A percentile compares a stretch with the other conserved stretches of the same genome.
These are phyloP conservation scores for Oreamnos americanus DNA, from an alignment of 2,113 vertebrate species.

Conservation along the genomic window DNA sequence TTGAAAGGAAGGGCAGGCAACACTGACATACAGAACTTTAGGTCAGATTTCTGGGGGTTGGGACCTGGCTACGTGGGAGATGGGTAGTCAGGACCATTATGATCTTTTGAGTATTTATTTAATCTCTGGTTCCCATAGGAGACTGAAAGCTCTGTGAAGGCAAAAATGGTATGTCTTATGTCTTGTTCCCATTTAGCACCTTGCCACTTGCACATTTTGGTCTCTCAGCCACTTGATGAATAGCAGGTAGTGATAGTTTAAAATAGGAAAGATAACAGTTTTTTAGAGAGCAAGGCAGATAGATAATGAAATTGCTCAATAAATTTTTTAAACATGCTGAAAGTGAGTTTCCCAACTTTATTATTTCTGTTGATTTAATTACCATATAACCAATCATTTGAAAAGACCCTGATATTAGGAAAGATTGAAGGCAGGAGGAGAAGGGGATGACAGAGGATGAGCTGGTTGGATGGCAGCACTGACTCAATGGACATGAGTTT, in stretches of 20 bases:
- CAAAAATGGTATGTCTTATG: background rate
- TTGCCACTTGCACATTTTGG: background rate
- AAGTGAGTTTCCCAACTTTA: background rate
- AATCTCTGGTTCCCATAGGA: background rate
- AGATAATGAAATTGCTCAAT: background rate
- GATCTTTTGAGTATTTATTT: background rate
- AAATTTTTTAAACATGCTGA: background rate
- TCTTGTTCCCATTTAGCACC: background rate
- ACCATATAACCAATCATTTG: background rate
- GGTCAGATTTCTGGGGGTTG: background rate
- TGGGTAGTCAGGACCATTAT: background rate
- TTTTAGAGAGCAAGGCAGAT: background rate
- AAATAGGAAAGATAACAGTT: background rate
- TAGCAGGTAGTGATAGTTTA: background rate
- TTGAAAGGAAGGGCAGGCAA: background rate
- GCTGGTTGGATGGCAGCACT: background rate
- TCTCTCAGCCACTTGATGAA: background rate
- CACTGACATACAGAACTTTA: background rate
- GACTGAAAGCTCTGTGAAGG: background rate
- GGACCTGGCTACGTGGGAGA: rapidly evolving
- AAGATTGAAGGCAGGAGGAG: background rate
- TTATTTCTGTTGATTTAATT: conserved; percentile 3
- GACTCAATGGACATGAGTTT: background rate
- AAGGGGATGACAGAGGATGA: background rate
- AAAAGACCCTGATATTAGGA: background rate